Evolutionary conservation across 2,797 vertebrate genomes (phyloP).

Genomic region (Spinus pinus): DNA sequence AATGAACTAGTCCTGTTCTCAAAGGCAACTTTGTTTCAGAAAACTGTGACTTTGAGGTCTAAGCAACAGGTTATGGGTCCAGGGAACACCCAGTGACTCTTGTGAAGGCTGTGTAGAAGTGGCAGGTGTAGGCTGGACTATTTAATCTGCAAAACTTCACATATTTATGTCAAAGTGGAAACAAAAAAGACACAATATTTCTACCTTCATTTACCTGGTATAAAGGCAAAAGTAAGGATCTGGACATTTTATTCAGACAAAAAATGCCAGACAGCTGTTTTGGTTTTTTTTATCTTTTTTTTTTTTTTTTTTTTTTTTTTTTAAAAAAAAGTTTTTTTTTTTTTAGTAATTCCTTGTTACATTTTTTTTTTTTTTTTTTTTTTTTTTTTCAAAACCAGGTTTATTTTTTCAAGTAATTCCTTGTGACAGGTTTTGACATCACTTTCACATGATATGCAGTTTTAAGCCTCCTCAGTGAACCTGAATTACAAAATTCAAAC

Average conservation of each 20-base stretch:
- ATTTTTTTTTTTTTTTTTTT: rapidly evolving
- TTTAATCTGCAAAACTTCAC: neutral
- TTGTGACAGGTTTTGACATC: neutral
- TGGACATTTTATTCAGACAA: neutral
- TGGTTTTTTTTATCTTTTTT: neutral
- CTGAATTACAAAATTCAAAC: neutral
- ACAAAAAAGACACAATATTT: neutral
- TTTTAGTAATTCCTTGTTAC: neutral
- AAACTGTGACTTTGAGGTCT: neutral
- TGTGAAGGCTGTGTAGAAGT: neutral
- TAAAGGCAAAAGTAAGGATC: neutral
- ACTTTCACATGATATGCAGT: neutral
- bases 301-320: neutral
- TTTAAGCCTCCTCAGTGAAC: neutral
- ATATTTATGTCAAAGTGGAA: neutral
- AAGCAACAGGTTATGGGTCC: neutral
- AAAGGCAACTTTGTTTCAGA: neutral
- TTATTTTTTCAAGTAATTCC: neutral
- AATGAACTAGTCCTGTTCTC: neutral
- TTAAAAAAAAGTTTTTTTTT: neutral
- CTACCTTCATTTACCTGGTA: neutral
- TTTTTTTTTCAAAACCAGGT: neutral
- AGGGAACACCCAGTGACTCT: neutral
- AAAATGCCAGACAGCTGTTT: neutral
- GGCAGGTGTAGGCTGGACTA: neutral